A percentile compares a stretch with the other conserved stretches of the same genome.
Conservation (phyloP, 2,888 invertebrate species). For the Drosophila engyochracea region DNA sequence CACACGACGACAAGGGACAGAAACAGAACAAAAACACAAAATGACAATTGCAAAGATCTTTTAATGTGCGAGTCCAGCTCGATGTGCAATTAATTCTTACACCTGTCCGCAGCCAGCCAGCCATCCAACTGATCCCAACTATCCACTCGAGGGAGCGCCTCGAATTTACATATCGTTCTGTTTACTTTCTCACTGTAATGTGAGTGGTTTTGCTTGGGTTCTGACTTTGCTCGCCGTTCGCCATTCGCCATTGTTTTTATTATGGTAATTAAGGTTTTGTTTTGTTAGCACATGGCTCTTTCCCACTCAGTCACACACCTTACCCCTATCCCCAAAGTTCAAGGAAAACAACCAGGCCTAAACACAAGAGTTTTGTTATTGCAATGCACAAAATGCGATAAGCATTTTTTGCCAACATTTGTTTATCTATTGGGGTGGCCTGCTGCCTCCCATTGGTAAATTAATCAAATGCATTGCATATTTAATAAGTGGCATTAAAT, state of each 20-base stretch:
- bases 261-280: conserved; percentile 58
- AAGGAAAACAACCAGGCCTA: background rate
- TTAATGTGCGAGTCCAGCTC: conserved; percentile 27
- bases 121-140: background rate
- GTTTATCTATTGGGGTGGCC: conserved; percentile 9
- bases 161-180: conserved; percentile 42
- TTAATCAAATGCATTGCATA: conserved; percentile 13
- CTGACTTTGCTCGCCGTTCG: conserved; percentile 43
- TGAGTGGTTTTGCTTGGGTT: conserved; percentile 47
- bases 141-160: conserved; percentile 16
- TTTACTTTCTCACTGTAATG: conserved; percentile 68
- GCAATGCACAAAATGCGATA: conserved; percentile 19
- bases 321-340: background rate
- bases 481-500: conserved; percentile 17
- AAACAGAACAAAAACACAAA: conserved; percentile 9
- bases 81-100: conserved; percentile 56
- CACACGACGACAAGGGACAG: conserved; percentile 21
- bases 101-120: conserved; percentile 45
- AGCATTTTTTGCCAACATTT: conserved; percentile 6
- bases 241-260: conserved; percentile 55
- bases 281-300: conserved; percentile 39
- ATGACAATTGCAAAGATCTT: conserved; percentile 15
- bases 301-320: conserved; percentile 3
- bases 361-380: conserved; percentile 19
- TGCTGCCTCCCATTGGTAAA: background rate